Conservation (phyloP, 2,888 invertebrate genomes). For the Ectobius pallidus region DNA sequence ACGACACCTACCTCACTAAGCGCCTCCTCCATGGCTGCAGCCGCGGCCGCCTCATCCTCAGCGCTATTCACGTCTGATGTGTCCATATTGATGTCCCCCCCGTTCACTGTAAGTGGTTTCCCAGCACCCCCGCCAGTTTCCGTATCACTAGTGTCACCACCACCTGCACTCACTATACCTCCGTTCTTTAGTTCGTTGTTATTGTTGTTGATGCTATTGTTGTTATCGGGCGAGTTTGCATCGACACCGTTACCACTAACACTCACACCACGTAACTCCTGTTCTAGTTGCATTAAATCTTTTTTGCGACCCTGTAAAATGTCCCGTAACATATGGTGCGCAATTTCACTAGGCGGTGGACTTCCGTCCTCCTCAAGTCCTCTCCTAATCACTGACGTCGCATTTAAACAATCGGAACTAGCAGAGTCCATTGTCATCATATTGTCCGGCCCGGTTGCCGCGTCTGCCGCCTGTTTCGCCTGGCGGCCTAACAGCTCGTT, state of each 20-base stretch:
- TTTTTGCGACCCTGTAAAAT: constrained; percentile 90
- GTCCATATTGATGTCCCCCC: constrained; percentile 44
- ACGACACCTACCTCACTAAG: constrained; percentile 64
- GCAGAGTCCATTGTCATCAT: constrained; percentile 55
- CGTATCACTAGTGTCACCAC: constrained; percentile 44
- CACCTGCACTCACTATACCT: constrained; percentile 34
- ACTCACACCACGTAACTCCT: constrained; percentile 63
- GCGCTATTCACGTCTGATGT: constrained; percentile 42
- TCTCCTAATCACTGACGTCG: constrained; percentile 50
- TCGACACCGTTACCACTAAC: constrained; percentile 55
- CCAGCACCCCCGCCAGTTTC: constrained; percentile 43
- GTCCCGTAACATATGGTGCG: constrained; percentile 87
- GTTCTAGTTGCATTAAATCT: constrained; percentile 74
- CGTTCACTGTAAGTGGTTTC: constrained; percentile 43
- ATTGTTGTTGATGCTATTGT: constrained; percentile 58
- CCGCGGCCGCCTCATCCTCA: constrained; percentile 55
- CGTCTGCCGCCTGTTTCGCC: constrained; percentile 70
- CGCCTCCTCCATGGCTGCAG: constrained; percentile 63
- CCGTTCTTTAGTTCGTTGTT: constrained; percentile 57
- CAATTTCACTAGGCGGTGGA: constrained; percentile 53
- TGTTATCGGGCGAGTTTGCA: constrained; percentile 59
- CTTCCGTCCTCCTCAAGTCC: constrained; percentile 53
- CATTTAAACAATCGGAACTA: constrained; percentile 50
- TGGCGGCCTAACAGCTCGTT: constrained; percentile 87
- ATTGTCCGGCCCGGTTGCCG: constrained; percentile 59